A percentile compares a stretch with the other conserved stretches of the same genome.
These are phyloP conservation scores for Diplodus sargus DNA, from an alignment of 2,797 vertebrate genomes.

Conservation along the genomic window DNA sequence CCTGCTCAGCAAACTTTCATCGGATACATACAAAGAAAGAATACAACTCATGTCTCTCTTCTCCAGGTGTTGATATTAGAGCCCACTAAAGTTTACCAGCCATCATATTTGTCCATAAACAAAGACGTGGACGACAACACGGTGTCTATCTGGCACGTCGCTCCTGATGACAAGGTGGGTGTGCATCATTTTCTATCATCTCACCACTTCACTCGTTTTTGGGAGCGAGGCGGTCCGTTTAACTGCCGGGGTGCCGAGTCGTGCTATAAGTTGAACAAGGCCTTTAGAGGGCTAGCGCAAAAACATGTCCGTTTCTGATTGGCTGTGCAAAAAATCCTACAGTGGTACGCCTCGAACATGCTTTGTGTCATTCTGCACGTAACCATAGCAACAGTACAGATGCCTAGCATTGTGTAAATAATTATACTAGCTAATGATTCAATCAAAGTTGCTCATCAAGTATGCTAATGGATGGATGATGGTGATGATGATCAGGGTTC, in stretches of 20 bases:
- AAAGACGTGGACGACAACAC: conserved; percentile 96
- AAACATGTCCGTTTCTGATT: background rate
- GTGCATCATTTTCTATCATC: background rate
- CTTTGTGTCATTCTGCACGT: background rate
- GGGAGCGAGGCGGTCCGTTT: too few relatives aligned
- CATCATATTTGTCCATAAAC: conserved; percentile 97
- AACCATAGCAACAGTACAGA: conserved; percentile 9
- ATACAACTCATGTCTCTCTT: background rate
- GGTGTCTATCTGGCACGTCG: conserved; percentile 97
- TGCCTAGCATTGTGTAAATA: background rate
- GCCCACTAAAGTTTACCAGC: conserved; percentile 97
- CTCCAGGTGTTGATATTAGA: conserved; percentile 95
- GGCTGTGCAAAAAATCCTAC: background rate
- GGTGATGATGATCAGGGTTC: background rate
- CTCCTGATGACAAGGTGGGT: conserved; percentile 94
- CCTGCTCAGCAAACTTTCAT: background rate
- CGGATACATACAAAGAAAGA: background rate
- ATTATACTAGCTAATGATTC: background rate
- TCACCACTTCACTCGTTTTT: background rate
- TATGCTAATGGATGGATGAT: background rate
- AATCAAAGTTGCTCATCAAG: background rate
- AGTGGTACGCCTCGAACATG: background rate
- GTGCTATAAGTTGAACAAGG: too few relatives aligned
- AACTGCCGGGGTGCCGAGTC: too few relatives aligned
- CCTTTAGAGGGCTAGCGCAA: too few relatives aligned